Conservation (phyloP, 2,113 vertebrate species). For the Machaerirhynchus nigripectus region DNA sequence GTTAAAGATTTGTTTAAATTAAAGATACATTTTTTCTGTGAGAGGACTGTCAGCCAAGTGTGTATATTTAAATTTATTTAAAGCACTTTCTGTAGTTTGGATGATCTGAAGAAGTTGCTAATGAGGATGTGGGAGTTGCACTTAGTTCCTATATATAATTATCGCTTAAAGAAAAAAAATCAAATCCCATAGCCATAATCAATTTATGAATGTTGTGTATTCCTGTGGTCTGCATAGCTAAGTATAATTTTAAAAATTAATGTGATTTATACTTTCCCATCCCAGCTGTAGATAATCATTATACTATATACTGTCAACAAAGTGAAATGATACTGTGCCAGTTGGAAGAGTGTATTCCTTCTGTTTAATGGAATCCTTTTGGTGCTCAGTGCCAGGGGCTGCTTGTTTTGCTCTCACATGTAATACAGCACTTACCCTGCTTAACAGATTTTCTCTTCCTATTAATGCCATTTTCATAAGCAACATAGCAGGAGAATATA, state of each 20-base stretch:
- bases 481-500: slow-evolving; percentile 19
- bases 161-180: background rate
- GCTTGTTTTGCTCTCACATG: slow-evolving; percentile 36
- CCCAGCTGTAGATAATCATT: slow-evolving; percentile 53
- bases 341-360: slow-evolving; percentile 55
- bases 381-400: slow-evolving; percentile 6
- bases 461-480: slow-evolving; percentile 60
- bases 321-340: slow-evolving; percentile 14
- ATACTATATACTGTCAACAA: slow-evolving; percentile 47
- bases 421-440: slow-evolving; percentile 17
- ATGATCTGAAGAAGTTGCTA: slow-evolving; percentile 1
- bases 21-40: background rate
- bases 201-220: background rate
- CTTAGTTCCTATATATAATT: slow-evolving; percentile 1
- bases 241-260: slow-evolving; percentile 35
- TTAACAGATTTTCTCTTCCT: slow-evolving; percentile 43
- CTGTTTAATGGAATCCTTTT: slow-evolving; percentile 62
- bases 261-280: slow-evolving; percentile 21
- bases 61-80: background rate
- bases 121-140: background rate
- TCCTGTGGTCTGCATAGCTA: slow-evolving; percentile 4
- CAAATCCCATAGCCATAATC: background rate
- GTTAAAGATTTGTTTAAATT: background rate
- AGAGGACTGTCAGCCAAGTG: background rate
- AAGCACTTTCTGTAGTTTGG: background rate